These are phyloP conservation scores for Aphyosemion australe DNA, from an alignment of 2,113 vertebrate species.

Conservation along the genomic window DNA sequence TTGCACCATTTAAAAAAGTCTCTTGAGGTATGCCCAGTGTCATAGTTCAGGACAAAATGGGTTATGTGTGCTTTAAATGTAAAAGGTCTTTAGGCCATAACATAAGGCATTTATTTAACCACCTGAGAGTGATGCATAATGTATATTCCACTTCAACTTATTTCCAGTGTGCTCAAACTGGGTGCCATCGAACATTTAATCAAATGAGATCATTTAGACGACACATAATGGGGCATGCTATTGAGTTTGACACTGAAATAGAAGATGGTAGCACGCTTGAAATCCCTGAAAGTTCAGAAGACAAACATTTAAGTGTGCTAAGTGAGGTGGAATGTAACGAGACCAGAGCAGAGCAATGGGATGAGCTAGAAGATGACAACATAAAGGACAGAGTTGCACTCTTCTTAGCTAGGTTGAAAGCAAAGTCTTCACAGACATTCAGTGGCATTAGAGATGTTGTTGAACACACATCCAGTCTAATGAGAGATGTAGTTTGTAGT, in stretches of 20 bases:
- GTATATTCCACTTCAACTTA: background rate
- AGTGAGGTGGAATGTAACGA: background rate
- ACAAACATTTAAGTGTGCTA: background rate
- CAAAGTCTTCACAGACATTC: background rate
- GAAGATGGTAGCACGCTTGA: background rate
- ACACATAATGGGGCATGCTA: background rate
- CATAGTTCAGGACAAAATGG: background rate
- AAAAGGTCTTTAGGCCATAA: background rate
- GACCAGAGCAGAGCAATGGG: background rate
- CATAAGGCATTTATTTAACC: background rate
- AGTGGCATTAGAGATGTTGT: background rate
- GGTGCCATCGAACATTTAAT: background rate
- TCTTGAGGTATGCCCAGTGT: background rate
- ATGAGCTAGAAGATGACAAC: background rate
- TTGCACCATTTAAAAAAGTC: background rate
- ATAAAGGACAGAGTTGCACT: background rate
- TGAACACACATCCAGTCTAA: background rate
- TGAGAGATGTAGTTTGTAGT: background rate
- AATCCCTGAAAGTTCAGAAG: background rate
- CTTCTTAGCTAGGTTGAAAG: background rate
- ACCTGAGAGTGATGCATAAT: background rate
- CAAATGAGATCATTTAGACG: background rate
- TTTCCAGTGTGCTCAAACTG: background rate
- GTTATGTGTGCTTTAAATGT: background rate
- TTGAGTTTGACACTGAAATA: background rate